Evolutionary conservation across 2,888 invertebrate species (phyloP).

Genomic region (Endotricha flammealis): DNA sequence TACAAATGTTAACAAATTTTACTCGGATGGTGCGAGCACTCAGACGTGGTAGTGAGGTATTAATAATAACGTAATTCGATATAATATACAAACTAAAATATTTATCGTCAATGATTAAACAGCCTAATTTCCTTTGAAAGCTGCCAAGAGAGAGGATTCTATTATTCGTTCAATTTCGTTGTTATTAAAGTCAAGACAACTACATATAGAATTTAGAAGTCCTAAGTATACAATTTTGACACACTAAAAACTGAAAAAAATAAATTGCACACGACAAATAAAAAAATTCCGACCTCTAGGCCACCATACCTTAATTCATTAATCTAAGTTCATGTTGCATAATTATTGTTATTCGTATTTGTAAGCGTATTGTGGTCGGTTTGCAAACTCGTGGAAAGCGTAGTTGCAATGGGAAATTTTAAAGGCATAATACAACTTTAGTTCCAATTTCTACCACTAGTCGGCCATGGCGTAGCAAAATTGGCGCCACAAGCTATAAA

Average conservation of each 20-base stretch:
- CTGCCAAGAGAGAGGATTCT: neutral
- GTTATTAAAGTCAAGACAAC: slow-evolving; percentile 10
- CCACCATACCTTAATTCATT: slow-evolving; percentile 26
- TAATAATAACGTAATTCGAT: slow-evolving; percentile 13
- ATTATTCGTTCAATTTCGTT: slow-evolving; percentile 2
- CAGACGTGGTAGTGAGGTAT: slow-evolving; percentile 20
- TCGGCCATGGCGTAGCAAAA: no score
- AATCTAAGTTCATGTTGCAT: no score
- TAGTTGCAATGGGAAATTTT: no score
- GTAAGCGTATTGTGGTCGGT: no score
- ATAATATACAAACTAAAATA: slow-evolving; percentile 17
- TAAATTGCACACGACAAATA: slow-evolving; percentile 32
- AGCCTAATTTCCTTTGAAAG: slow-evolving; percentile 4
- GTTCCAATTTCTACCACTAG: no score
- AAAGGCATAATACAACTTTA: no score
- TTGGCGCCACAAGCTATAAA: no score
- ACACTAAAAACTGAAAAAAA: slow-evolving; percentile 1
- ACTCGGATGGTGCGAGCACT: slow-evolving; percentile 29
- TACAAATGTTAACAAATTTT: slow-evolving; percentile 57
- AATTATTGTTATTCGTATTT: no score
- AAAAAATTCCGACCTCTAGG: slow-evolving; percentile 13
- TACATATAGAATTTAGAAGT: slow-evolving; percentile 21
- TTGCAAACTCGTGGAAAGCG: no score
- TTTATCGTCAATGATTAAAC: slow-evolving; percentile 8
- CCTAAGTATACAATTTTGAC: slow-evolving; percentile 16